Percentiles rank a stretch among this genome's conserved stretches.
phyloP scores from a whole-genome alignment of 2,113 vertebrate species.

The Picathartes gymnocephalus region DNA sequence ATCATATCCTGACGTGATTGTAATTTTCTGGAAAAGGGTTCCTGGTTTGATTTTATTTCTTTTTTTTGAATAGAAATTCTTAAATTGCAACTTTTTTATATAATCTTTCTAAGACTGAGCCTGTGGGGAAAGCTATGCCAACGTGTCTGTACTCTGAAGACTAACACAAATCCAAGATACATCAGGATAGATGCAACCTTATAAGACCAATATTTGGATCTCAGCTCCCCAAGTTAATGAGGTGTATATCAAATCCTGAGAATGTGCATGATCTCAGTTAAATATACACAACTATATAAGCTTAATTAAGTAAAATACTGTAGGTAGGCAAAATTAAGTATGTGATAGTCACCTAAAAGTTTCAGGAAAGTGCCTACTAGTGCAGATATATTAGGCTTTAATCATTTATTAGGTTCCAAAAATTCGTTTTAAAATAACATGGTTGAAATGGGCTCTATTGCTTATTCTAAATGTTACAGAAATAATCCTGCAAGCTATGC shows the following conservation, averaged over 20 bases:
- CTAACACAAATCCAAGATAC: neutral
- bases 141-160: neutral
- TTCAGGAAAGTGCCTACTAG: neutral
- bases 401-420: conserved; percentile 27
- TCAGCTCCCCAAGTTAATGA: neutral
- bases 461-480: conserved; percentile 27
- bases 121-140: neutral
- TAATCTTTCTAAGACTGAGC: neutral
- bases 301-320: neutral
- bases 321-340: neutral
- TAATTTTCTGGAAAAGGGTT: neutral
- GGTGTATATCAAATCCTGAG: neutral
- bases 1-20: neutral
- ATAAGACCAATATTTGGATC: neutral
- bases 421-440: conserved; percentile 7
- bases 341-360: neutral
- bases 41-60: neutral
- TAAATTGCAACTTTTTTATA: neutral
- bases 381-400: neutral
- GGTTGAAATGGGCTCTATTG: conserved; percentile 9
- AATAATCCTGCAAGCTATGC: conserved; percentile 54
- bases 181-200: neutral
- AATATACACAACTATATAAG: neutral
- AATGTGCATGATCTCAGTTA: neutral
- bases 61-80: neutral